Evolutionary conservation across 2,113 vertebrate species (phyloP).

Genomic region (Solea solea): DNA sequence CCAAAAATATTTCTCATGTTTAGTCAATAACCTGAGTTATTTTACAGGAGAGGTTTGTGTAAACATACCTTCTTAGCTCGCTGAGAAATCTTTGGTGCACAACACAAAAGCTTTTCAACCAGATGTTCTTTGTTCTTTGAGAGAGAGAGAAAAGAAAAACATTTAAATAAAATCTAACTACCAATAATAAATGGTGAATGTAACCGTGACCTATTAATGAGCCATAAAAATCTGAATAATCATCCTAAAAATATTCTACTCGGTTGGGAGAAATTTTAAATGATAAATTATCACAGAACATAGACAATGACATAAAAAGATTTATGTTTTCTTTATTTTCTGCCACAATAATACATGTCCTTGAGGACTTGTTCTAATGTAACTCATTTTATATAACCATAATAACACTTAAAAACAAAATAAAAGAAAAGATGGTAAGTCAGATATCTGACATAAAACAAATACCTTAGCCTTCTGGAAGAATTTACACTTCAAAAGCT

Average conservation of each 20-base stretch:
- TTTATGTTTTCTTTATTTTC: too few species aligned
- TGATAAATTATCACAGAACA: too few species aligned
- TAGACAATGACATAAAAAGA: too few species aligned
- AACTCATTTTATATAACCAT: not conserved
- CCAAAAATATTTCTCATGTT: constrained; percentile 48
- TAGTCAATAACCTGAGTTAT: constrained; percentile 57
- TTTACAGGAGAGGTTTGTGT: constrained; percentile 36
- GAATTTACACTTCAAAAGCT: constrained; percentile 87
- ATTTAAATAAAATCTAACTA: constrained; percentile 9
- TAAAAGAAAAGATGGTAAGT: constrained; percentile 11
- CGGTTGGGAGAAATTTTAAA: too few species aligned
- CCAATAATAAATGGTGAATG: not conserved
- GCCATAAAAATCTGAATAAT: not conserved
- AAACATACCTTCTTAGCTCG: constrained; percentile 93
- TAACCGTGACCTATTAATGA: not conserved
- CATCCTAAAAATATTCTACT: too few species aligned
- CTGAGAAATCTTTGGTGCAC: constrained; percentile 94
- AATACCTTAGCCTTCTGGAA: constrained; percentile 87
- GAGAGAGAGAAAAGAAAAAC: constrained; percentile 56
- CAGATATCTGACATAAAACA: constrained; percentile 29
- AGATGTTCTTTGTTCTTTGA: constrained; percentile 96
- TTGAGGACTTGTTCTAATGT: too few species aligned
- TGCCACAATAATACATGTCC: too few species aligned
- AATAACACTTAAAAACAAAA: constrained; percentile 8
- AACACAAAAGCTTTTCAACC: constrained; percentile 93